A percentile compares a stretch with the other conserved stretches of the same genome.
Evolutionary conservation across 2,888 invertebrate species (phyloP).

Genomic region (Phanerotoma sp.): DNA sequence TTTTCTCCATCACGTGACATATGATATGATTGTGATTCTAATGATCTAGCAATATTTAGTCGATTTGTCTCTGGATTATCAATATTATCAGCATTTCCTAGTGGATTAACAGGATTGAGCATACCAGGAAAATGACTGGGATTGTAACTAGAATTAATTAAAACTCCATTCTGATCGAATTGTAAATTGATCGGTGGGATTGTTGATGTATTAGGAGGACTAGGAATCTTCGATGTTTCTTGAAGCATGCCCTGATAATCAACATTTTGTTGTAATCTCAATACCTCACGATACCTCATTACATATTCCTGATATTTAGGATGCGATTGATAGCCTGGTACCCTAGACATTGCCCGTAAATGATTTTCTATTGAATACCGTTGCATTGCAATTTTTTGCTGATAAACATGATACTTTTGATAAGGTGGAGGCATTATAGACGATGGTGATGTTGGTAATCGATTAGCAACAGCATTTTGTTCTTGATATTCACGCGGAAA

Average conservation of each 20-base stretch:
- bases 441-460: conserved; percentile 33
- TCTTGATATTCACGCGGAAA: conserved; percentile 40
- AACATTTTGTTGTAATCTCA: conserved; percentile 48
- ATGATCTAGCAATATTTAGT: conserved; percentile 3
- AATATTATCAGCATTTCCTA: not conserved
- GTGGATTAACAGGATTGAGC: conserved; percentile 24
- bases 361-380: conserved; percentile 48
- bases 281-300: conserved; percentile 46
- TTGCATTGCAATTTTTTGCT: conserved; percentile 47
- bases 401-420: conserved; percentile 49
- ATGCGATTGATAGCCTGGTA: conserved; percentile 51
- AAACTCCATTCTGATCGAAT: conserved; percentile 53
- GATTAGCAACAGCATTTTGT: conserved; percentile 25
- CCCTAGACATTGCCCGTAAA: conserved; percentile 44
- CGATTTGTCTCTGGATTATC: conserved; percentile 11
- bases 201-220: conserved; percentile 25
- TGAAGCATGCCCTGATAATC: conserved; percentile 48
- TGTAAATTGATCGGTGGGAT: conserved; percentile 52
- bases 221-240: conserved; percentile 38
- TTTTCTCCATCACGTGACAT: conserved; percentile 26
- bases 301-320: conserved; percentile 53
- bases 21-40: conserved; percentile 30
- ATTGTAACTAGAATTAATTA: conserved; percentile 50
- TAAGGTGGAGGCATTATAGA: conserved; percentile 40
- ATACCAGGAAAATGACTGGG: conserved; percentile 38